Evolutionary conservation across 2,113 vertebrate species (phyloP).

Genomic region (Ctenomys sociabilis): DNA sequence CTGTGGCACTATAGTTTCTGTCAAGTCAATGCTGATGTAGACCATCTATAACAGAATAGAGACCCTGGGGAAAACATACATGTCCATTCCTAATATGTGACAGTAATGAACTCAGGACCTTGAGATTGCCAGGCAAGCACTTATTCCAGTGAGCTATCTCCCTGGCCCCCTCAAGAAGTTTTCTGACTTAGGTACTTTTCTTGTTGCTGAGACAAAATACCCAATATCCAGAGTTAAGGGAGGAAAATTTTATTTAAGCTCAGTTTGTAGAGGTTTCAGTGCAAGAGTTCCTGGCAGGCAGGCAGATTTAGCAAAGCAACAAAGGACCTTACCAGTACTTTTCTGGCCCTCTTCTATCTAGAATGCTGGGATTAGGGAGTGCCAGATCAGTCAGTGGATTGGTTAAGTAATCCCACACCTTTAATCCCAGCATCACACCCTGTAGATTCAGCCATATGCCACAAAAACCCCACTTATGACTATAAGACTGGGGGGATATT

Average conservation of each 20-base stretch:
- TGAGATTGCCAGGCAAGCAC: too few relatives aligned
- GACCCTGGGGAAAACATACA: background rate
- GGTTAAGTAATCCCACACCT: background rate
- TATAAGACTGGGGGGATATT: background rate
- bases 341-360: background rate
- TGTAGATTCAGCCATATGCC: background rate
- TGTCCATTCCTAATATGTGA: background rate
- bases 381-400: background rate
- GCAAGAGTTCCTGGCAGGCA: background rate
- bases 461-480: background rate
- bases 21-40: background rate
- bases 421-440: background rate
- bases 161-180: background rate
- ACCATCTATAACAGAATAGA: background rate
- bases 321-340: background rate
- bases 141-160: too few relatives aligned
- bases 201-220: background rate
- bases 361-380: background rate
- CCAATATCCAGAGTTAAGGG: background rate
- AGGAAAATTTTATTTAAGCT: background rate
- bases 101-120: background rate
- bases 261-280: background rate
- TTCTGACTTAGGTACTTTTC: background rate
- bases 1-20: too few relatives aligned
- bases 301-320: background rate